Evolutionary conservation across 2,888 invertebrate species (phyloP), one percentile per base, ranked within the genome.

Genomic region (Azorinus chamasolen): DNA sequence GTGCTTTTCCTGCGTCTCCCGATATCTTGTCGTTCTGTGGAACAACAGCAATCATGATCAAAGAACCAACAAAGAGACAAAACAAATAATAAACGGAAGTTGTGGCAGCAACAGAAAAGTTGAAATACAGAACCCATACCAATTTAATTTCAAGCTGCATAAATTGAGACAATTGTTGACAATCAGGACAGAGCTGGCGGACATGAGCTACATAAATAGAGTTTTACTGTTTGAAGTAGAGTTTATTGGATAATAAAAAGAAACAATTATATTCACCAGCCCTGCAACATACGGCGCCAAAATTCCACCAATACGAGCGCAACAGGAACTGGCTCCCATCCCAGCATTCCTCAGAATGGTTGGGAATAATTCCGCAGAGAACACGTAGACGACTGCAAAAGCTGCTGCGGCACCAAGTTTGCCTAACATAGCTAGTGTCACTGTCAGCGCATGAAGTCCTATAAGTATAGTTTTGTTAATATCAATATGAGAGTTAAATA

Each of bases 291-390:
- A 96, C 0, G 97, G 97, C 0, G 97, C 97, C 3, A 96, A 86
- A 94, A 97, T 96, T 0, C 97, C 97, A 8, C 98, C 98, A 70
- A 97, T 93, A 87, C 97, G 95, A 0, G 97, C 97, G 73, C 96
- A 95, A 94, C 97, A 96, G 0, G 97, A 97, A 32, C 97, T 96
- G 2, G 96, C 94, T 0, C 98, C 98, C 66, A 98, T 95, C 0
- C 97, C 97, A 46, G 96, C 95, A 89, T 97, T 97, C 37, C 98
- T 95, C 0, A 97, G 96, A 1, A 97, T 96, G 0, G 98, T 98
- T 0, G 98, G 98, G 91, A 97, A 97, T 16, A 97, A 92, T 93
- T 98, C 98, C 0, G 97, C 97, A 0, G 96, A 96, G 92, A 96
- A 98, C 18, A 98, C 95, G 91, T 97, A 98, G 4, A 96, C 96